phyloP scores from a whole-genome alignment of 2,888 invertebrate species.

The Helicoverpa assulta region DNA sequence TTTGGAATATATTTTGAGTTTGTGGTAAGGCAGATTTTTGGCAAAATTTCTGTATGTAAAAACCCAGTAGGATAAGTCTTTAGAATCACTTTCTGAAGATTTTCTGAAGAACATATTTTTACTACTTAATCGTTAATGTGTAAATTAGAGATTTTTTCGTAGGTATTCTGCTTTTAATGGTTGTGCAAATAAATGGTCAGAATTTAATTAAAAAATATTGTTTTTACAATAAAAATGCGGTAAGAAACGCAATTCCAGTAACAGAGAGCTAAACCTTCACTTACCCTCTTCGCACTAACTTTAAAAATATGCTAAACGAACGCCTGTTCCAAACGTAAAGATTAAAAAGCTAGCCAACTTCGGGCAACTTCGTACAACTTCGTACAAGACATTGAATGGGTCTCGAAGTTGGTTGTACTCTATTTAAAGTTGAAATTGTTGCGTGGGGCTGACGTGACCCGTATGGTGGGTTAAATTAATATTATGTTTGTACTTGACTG shows the following conservation, averaged over 20 bases:
- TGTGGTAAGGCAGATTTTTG: neutral
- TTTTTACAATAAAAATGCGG: too few species aligned
- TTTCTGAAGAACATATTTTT: too few species aligned
- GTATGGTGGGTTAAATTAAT: conserved; percentile 20
- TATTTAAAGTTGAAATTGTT: conserved; percentile 66
- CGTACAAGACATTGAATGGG: conserved; percentile 34
- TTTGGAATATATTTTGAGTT: conserved; percentile 1
- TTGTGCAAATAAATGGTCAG: too few species aligned
- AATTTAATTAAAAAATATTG: too few species aligned
- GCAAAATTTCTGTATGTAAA: neutral
- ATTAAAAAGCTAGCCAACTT: conserved; percentile 50
- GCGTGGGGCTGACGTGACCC: conserved; percentile 51
- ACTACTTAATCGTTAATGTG: too few species aligned
- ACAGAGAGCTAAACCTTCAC: neutral
- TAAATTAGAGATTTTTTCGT: too few species aligned
- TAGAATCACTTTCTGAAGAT: too few species aligned
- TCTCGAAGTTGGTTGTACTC: conserved; percentile 43
- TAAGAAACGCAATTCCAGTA: neutral
- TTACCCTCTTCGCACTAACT: conserved; percentile 21
- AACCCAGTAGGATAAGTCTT: too few species aligned
- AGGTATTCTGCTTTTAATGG: too few species aligned
- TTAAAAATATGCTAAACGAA: conserved; percentile 31
- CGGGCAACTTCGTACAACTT: conserved; percentile 30
- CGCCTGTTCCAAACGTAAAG: conserved; percentile 29
- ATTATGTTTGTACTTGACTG: conserved; percentile 18